Conservation (phyloP, 2,888 invertebrate genomes). For the Tiliacea citrago region DNA sequence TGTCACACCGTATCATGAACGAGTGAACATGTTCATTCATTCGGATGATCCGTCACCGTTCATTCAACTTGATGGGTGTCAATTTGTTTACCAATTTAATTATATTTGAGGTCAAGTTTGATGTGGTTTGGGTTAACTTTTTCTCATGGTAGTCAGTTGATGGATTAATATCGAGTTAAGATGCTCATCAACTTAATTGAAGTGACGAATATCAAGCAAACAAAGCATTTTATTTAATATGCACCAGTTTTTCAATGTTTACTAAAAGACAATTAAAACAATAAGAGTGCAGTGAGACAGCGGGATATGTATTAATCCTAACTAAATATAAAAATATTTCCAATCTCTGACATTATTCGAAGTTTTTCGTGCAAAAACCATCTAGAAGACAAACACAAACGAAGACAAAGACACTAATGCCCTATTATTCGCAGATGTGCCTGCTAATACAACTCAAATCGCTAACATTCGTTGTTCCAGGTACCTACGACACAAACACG, state of each 20-base stretch:
- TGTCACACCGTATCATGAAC: constrained; percentile 52
- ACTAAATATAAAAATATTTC: neutral
- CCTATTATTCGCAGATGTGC: constrained; percentile 21
- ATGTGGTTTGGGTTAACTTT: constrained; percentile 44
- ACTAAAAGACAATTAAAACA: too few relatives aligned
- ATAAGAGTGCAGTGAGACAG: neutral
- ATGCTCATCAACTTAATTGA: constrained; percentile 19
- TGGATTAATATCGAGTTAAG: constrained; percentile 35
- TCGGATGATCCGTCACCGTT: constrained; percentile 46
- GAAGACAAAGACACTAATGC: neutral
- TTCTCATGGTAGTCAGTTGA: constrained; percentile 26
- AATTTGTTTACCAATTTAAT: constrained; percentile 54
- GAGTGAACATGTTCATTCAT: constrained; percentile 61
- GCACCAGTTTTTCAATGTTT: neutral
- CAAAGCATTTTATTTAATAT: constrained; percentile 10
- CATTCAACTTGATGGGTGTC: constrained; percentile 47
- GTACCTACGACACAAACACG: neutral
- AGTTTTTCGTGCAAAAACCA: neutral
- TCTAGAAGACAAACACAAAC: neutral
- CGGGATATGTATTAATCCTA: neutral
- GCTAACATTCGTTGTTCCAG: neutral
- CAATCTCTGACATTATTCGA: neutral
- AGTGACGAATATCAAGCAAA: constrained; percentile 1
- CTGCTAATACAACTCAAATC: neutral
- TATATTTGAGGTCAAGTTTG: constrained; percentile 52